Conservation (phyloP, 2,113 vertebrate species). For the Anas platyrhynchos region DNA sequence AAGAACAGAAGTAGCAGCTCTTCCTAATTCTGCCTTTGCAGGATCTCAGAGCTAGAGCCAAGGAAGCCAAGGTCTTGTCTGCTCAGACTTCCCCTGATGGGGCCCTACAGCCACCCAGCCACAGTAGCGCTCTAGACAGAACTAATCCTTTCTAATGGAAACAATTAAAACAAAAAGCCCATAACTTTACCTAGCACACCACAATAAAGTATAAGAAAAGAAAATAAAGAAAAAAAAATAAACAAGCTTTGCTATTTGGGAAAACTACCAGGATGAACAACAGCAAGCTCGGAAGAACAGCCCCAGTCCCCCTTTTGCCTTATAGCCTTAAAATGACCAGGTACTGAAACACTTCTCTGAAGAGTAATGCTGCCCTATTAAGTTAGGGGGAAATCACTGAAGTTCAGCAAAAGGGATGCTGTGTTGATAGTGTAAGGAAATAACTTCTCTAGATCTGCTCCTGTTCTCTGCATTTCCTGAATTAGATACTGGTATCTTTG, state of each 20-base stretch:
- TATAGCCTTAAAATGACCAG: not conserved
- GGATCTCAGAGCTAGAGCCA: not conserved
- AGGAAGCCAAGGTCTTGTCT: not conserved
- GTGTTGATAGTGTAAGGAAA: not conserved
- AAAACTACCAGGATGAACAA: not conserved
- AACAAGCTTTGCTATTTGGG: not conserved
- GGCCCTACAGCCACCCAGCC: not conserved
- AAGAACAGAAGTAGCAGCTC: not conserved
- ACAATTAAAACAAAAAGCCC: not conserved
- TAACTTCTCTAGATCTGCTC: constrained; percentile 19
- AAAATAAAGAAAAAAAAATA: not conserved
- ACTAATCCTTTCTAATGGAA: not conserved
- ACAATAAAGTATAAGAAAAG: not conserved
- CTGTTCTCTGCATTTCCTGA: not conserved
- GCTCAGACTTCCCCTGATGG: not conserved
- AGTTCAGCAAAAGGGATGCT: not conserved
- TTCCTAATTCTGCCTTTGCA: not conserved
- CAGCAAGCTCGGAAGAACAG: not conserved
- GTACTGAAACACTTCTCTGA: not conserved
- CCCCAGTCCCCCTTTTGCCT: accelerated
- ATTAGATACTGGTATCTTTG: not conserved
- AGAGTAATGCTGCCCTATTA: not conserved
- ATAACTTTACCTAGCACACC: not conserved
- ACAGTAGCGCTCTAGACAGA: not conserved
- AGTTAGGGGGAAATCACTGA: not conserved